phyloP scores from a whole-genome alignment of 2,888 invertebrate genomes.

The Lasius platythorax region DNA sequence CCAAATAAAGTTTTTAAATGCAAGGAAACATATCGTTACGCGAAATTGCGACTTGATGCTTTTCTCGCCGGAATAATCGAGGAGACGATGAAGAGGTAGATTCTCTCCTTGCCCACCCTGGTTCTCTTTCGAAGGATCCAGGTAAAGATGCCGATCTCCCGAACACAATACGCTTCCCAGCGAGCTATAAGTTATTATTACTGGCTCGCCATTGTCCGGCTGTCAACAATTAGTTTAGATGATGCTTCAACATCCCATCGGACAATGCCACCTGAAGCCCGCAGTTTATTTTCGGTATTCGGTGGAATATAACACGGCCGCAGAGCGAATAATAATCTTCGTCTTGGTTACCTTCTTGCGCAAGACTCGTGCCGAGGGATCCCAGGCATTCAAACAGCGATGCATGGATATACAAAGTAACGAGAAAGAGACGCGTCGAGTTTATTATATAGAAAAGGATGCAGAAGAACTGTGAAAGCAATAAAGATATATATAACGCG shows the following conservation, averaged over 20 bases:
- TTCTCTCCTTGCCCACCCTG: conserved; percentile 27
- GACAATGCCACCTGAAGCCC: conserved; percentile 72
- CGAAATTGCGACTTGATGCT: conserved; percentile 32
- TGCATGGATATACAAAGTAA: neutral
- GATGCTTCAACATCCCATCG: conserved; percentile 79
- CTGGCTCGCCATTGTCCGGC: conserved; percentile 80
- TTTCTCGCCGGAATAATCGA: conserved; percentile 24
- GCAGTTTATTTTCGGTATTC: conserved; percentile 57
- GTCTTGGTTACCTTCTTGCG: conserved; percentile 39
- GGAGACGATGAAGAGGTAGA: conserved; percentile 27
- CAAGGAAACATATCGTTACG: conserved; percentile 20
- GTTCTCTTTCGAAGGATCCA: conserved; percentile 62
- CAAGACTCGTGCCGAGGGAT: conserved; percentile 34
- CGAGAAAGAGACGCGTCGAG: neutral
- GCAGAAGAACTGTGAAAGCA: neutral
- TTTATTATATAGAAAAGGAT: neutral
- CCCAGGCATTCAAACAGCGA: neutral
- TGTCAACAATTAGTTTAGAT: conserved; percentile 84
- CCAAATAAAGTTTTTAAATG: neutral
- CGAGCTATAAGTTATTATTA: conserved; percentile 80
- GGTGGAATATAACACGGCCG: conserved; percentile 61
- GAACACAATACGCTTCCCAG: conserved; percentile 73
- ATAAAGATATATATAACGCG: neutral
- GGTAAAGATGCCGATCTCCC: conserved; percentile 69
- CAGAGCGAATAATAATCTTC: conserved; percentile 53